Conservation (phyloP, 2,797 vertebrate species). For the Platyrinchus mystaceus region DNA sequence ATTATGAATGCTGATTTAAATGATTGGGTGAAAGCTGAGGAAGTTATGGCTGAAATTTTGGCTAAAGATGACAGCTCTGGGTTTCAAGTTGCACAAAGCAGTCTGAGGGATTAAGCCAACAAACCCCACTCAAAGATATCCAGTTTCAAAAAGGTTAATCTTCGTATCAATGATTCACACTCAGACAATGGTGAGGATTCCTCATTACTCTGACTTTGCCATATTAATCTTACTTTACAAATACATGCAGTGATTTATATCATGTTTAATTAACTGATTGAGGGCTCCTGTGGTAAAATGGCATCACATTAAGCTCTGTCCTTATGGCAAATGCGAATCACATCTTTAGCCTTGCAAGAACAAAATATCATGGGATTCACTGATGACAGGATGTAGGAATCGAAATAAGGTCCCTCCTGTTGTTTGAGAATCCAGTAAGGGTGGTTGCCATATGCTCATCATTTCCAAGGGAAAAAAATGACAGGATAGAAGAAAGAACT, state of each 20-base stretch:
- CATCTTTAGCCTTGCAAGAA: slow-evolving; percentile 81
- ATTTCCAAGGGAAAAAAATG: slow-evolving; percentile 85
- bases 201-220: slow-evolving; percentile 74
- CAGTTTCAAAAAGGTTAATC: slow-evolving; percentile 81
- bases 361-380: slow-evolving; percentile 82
- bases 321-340: slow-evolving; percentile 83
- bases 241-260: slow-evolving; percentile 81
- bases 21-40: slow-evolving; percentile 79
- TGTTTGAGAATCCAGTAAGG: slow-evolving; percentile 86
- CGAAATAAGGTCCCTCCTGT: slow-evolving; percentile 87
- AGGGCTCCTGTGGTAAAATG: slow-evolving; percentile 80
- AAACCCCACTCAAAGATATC: slow-evolving; percentile 81
- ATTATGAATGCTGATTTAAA: slow-evolving; percentile 78
- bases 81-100: slow-evolving; percentile 80
- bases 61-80: slow-evolving; percentile 83
- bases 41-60: slow-evolving; percentile 84
- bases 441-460: slow-evolving; percentile 93
- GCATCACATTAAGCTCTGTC: slow-evolving; percentile 78
- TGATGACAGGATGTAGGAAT: slow-evolving; percentile 89
- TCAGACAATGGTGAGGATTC: slow-evolving; percentile 72
- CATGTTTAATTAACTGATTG: slow-evolving; percentile 87
- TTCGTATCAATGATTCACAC: slow-evolving; percentile 72
- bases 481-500: slow-evolving; percentile 89
- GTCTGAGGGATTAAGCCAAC: slow-evolving; percentile 83
- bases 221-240: slow-evolving; percentile 83